These are phyloP conservation scores for Dicranocentrus wangi DNA, from an alignment of 2,888 invertebrate genomes.

Conservation along the genomic window DNA sequence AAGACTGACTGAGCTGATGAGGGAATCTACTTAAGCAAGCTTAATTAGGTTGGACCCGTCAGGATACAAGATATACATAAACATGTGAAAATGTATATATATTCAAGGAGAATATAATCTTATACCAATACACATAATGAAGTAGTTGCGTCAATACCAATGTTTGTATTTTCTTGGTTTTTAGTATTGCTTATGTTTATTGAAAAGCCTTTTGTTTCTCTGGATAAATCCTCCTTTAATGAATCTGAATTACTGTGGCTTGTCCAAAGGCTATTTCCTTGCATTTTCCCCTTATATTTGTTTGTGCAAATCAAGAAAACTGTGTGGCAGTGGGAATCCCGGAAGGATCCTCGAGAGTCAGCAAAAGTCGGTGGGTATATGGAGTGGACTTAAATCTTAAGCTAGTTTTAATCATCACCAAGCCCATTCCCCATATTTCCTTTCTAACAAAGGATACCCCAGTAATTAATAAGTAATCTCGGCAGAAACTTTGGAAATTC, in stretches of 20 bases:
- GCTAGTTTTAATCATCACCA: conserved; percentile 36
- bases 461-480: conserved; percentile 33
- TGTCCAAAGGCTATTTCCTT: conserved; percentile 10
- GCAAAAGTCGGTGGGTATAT: neutral
- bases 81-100: neutral
- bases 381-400: conserved; percentile 28
- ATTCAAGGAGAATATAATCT: neutral
- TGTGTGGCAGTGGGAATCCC: neutral
- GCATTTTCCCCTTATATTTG: neutral
- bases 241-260: conserved; percentile 20
- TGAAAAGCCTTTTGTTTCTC: conserved; percentile 10
- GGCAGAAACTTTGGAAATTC: conserved; percentile 16
- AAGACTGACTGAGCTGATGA: neutral
- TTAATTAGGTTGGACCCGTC: conserved; percentile 3
- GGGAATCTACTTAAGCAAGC: neutral
- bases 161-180: neutral
- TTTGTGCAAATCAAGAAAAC: conserved; percentile 1
- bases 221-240: conserved; percentile 30
- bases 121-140: neutral
- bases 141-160: neutral
- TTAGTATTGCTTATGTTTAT: neutral
- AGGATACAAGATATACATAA: neutral
- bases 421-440: conserved; percentile 9
- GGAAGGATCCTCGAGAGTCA: neutral
- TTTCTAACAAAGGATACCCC: conserved; percentile 6